Percentiles rank a stretch among this genome's conserved stretches.
Conservation (phyloP, 2,113 vertebrate genomes). For the Myocastor coypus region DNA sequence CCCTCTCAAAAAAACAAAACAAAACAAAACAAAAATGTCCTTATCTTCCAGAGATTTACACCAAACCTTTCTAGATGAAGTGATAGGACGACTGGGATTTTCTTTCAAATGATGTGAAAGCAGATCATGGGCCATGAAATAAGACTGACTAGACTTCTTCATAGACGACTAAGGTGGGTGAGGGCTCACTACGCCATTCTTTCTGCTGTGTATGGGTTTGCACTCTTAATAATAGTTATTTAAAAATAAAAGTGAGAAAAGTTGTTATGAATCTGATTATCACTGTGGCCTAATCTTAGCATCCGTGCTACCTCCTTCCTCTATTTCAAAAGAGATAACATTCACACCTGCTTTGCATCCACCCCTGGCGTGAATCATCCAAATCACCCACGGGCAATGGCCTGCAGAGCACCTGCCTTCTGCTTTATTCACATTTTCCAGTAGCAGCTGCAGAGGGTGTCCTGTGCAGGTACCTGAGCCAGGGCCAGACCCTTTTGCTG, state of each 20-base stretch:
- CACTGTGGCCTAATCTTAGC: neutral
- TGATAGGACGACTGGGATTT: neutral
- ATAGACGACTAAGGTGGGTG: neutral
- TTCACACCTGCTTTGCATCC: neutral
- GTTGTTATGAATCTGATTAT: neutral
- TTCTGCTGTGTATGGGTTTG: neutral
- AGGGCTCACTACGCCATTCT: neutral
- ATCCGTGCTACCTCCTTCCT: neutral
- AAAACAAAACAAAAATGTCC: no score
- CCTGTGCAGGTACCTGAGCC: neutral
- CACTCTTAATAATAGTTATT: neutral
- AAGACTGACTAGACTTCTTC: neutral
- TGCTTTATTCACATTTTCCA: neutral
- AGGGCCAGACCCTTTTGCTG: neutral
- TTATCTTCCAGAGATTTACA: neutral
- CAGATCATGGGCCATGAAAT: neutral
- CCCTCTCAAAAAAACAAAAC: neutral
- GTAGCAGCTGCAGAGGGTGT: neutral
- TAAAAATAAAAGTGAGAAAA: slow-evolving; percentile 5
- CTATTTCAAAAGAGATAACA: neutral
- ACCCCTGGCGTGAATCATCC: neutral
- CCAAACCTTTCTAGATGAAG: neutral
- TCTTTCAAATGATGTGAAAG: neutral
- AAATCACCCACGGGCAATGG: neutral
- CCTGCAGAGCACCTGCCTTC: neutral